A percentile compares a stretch with the other conserved stretches of the same genome.
These are phyloP conservation scores for Microplitis manilae DNA, from an alignment of 2,888 invertebrate species.

Conservation along the genomic window DNA sequence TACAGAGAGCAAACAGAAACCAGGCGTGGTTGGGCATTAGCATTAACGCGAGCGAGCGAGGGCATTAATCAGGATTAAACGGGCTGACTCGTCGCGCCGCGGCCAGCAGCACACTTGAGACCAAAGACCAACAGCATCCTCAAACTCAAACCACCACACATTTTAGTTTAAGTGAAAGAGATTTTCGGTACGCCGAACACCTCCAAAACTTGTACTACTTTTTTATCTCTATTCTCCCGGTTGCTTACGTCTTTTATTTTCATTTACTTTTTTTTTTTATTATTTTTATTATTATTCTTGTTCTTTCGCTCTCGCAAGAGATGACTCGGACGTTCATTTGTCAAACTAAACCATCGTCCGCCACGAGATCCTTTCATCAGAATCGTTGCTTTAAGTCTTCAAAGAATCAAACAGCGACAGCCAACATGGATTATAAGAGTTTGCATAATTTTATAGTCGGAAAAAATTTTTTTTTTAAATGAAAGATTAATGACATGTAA, in stretches of 20 bases:
- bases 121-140: constrained; percentile 10
- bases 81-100: constrained; percentile 54
- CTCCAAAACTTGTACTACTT: constrained; percentile 43
- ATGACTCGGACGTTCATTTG: constrained; percentile 51
- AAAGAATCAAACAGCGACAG: constrained; percentile 18
- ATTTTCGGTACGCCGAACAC: constrained; percentile 39
- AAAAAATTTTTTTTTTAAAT: constrained; percentile 14
- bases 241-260: constrained; percentile 11
- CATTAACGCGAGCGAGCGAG: constrained; percentile 66
- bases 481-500: not conserved
- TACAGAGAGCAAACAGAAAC: constrained; percentile 33
- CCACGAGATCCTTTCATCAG: constrained; percentile 38
- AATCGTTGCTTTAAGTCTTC: constrained; percentile 26
- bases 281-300: constrained; percentile 11
- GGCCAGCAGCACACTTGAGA: constrained; percentile 45
- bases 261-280: constrained; percentile 13
- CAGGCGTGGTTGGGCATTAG: constrained; percentile 60
- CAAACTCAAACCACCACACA: not conserved
- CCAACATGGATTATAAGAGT: constrained; percentile 33
- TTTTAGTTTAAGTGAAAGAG: constrained; percentile 15
- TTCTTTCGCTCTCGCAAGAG: constrained; percentile 36
- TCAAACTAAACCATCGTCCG: constrained; percentile 47
- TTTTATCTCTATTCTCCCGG: constrained; percentile 32
- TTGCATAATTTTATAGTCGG: constrained; percentile 35
- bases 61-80: constrained; percentile 70